Conservation (phyloP, 1,140 invertebrate genomes). For the Heterodera schachtii region DNA sequence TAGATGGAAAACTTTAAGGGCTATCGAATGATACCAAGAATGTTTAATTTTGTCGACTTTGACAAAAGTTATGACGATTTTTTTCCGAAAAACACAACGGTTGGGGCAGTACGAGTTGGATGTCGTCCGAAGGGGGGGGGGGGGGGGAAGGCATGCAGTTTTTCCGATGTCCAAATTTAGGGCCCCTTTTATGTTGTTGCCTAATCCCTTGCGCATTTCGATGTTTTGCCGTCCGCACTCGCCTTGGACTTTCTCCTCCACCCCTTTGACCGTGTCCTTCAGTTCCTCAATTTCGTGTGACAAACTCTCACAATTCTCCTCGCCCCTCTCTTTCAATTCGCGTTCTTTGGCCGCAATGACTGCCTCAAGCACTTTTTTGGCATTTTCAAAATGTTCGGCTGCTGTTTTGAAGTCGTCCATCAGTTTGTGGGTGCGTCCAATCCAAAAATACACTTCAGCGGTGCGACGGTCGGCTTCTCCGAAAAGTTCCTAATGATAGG, state of each 20-base stretch:
- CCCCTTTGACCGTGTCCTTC: constrained; percentile 19
- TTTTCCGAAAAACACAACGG: no score
- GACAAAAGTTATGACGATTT: no score
- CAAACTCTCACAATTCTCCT: neutral
- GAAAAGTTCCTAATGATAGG: constrained; percentile 24
- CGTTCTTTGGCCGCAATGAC: constrained; percentile 25
- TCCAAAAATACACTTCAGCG: constrained; percentile 24
- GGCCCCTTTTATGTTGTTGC: no score
- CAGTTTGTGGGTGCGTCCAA: constrained; percentile 24
- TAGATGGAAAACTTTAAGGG: no score
- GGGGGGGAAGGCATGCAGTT: no score
- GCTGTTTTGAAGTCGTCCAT: constrained; percentile 31
- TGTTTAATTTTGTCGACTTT: no score
- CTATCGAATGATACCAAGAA: no score
- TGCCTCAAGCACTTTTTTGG: constrained; percentile 19
- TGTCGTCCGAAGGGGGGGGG: no score
- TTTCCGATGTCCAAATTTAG: no score
- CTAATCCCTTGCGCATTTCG: no score
- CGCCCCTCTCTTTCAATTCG: constrained; percentile 9
- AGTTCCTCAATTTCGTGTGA: constrained; percentile 27
- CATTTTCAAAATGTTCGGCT: constrained; percentile 28
- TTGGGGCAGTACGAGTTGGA: no score
- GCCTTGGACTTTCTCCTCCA: constrained; percentile 28
- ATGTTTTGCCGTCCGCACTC: no score
- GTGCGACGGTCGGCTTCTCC: constrained; percentile 28